These are phyloP conservation scores for Heteronetta atricapilla DNA, from an alignment of 2,113 vertebrate species.

Conservation along the genomic window DNA sequence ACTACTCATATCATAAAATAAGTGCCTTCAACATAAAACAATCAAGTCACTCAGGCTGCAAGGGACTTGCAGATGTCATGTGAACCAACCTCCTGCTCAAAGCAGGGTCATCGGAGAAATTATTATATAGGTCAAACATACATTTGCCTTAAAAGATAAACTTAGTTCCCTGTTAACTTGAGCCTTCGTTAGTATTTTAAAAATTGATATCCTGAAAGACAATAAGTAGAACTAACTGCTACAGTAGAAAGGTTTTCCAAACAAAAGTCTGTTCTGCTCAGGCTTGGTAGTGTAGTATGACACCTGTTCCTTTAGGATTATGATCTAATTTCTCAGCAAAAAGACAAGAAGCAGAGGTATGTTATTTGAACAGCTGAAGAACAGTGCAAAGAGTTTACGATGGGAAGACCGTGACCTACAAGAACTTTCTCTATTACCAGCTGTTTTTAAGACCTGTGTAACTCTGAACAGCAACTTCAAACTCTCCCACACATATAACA, in stretches of 20 bases:
- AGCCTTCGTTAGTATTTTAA: neutral
- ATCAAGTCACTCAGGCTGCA: neutral
- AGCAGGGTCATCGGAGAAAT: neutral
- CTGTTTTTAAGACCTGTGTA: neutral
- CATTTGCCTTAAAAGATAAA: neutral
- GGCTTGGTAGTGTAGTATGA: neutral
- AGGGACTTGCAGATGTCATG: accelerated
- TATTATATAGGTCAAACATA: neutral
- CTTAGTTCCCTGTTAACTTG: neutral
- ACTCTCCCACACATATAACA: neutral
- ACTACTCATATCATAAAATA: neutral
- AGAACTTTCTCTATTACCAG: neutral
- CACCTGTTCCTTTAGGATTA: slow-evolving; percentile 25
- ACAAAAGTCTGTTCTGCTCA: neutral
- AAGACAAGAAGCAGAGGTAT: slow-evolving; percentile 18
- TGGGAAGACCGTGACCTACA: slow-evolving; percentile 42
- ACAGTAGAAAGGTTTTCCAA: neutral
- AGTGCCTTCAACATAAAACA: neutral
- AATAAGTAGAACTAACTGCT: neutral
- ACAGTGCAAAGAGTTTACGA: slow-evolving; percentile 11
- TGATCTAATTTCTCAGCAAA: slow-evolving; percentile 19
- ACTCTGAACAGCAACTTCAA: neutral
- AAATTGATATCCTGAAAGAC: neutral
- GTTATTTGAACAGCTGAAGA: slow-evolving; percentile 81
- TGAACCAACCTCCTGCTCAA: neutral